Evolutionary conservation across 2,797 vertebrate species (phyloP).

Genomic region (Orestias chungarensis): DNA sequence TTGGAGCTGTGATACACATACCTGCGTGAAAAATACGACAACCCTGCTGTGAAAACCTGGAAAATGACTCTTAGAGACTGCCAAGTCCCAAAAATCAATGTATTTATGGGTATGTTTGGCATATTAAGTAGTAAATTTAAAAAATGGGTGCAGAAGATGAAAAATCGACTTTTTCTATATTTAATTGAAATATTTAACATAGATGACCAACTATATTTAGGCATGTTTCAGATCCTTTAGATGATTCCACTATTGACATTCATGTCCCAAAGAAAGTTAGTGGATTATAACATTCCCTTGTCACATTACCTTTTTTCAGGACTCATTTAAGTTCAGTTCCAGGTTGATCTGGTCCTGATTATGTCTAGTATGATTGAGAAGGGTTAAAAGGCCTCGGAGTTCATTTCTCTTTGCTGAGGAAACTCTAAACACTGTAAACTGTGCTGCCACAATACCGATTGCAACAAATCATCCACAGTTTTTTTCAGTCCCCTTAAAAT

Average conservation of each 20-base stretch:
- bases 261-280: background rate
- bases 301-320: slow-evolving; percentile 27
- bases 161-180: background rate
- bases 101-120: background rate
- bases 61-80: too few species aligned
- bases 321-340: slow-evolving; percentile 15
- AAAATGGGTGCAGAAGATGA: background rate
- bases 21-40: slow-evolving; percentile 63
- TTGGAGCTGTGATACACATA: slow-evolving; percentile 98
- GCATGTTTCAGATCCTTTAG: background rate
- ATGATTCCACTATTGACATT: slow-evolving; percentile 6
- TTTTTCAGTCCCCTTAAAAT: slow-evolving; percentile 63
- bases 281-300: slow-evolving; percentile 20
- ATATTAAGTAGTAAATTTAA: too few species aligned
- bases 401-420: slow-evolving; percentile 24
- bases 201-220: background rate
- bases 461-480: slow-evolving; percentile 54
- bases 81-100: background rate
- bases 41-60: background rate
- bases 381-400: slow-evolving; percentile 4
- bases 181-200: background rate
- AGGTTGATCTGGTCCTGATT: slow-evolving; percentile 17
- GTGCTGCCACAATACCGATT: slow-evolving; percentile 55
- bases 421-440: slow-evolving; percentile 50
- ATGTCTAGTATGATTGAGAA: slow-evolving; percentile 22